A percentile compares a stretch with the other conserved stretches of the same genome.
Evolutionary conservation across 2,113 vertebrate species (phyloP).

Genomic region (Caranx melampygus): DNA sequence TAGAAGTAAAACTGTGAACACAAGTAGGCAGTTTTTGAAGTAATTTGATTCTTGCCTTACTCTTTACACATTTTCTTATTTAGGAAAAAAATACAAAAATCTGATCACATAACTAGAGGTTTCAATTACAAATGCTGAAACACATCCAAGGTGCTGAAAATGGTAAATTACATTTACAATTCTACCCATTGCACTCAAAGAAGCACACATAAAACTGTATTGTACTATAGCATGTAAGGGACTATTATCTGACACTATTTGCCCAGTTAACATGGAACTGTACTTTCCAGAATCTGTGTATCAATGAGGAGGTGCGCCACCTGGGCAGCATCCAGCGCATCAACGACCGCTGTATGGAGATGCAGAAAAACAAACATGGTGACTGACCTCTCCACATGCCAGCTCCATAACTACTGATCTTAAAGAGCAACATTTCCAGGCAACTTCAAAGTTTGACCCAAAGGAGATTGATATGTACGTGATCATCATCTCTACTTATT

Average conservation of each 20-base stretch:
- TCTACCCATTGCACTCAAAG: background rate
- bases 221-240: background rate
- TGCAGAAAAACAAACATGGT: constrained; percentile 94
- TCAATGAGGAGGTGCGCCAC: constrained; percentile 90
- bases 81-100: background rate
- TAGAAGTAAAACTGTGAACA: background rate
- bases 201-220: background rate
- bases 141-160: background rate
- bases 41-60: too few species aligned
- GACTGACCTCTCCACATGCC: constrained; percentile 31
- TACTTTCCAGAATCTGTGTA: constrained; percentile 88
- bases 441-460: background rate
- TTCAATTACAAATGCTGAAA: too few species aligned
- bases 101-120: background rate
- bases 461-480: background rate
- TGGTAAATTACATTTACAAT: background rate
- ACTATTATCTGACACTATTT: constrained; percentile 20
- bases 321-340: constrained; percentile 90
- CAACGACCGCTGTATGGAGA: constrained; percentile 94
- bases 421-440: background rate
- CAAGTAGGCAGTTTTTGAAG: too few species aligned
- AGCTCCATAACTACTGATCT: background rate
- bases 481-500: background rate
- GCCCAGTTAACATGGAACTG: background rate
- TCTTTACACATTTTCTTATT: too few species aligned